Percentiles rank a stretch among this genome's conserved stretches.
These are phyloP conservation scores for Tenebrio molitor DNA, from an alignment of 1,140 invertebrate genomes.

Conservation along the genomic window DNA sequence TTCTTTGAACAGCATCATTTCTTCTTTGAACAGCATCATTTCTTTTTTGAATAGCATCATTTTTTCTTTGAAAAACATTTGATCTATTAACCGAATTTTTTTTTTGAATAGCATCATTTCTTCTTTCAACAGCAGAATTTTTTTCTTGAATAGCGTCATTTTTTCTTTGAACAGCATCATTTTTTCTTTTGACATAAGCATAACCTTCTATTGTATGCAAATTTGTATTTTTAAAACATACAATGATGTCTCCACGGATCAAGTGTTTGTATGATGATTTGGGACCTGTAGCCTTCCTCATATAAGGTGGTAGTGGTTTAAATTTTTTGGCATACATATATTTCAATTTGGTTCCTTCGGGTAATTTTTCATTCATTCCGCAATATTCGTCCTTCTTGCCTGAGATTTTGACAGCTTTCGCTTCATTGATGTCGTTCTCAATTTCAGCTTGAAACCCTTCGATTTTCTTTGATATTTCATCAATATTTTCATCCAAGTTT, in stretches of 20 bases:
- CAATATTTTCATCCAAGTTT: constrained; percentile 57
- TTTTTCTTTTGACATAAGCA: no score
- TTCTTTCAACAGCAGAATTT: no score
- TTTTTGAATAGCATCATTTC: no score
- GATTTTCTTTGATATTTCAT: constrained; percentile 55
- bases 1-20: no score
- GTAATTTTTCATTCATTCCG: constrained; percentile 56
- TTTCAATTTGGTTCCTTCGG: constrained; percentile 57
- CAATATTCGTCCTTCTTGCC: constrained; percentile 56
- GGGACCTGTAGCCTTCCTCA: constrained; percentile 42
- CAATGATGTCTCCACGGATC: constrained; percentile 61
- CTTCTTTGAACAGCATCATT: no score
- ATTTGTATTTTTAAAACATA: constrained; percentile 60
- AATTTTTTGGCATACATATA: constrained; percentile 60
- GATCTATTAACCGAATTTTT: no score
- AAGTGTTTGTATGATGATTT: constrained; percentile 62
- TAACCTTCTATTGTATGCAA: constrained; percentile 62
- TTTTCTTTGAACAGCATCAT: no score
- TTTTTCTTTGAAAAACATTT: no score
- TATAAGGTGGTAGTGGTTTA: constrained; percentile 48
- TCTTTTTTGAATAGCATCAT: no score
- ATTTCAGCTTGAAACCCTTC: constrained; percentile 61
- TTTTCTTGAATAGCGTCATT: no score
- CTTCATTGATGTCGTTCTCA: constrained; percentile 63
- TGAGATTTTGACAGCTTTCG: constrained; percentile 53